These are phyloP conservation scores for Alentia gelatinosa DNA, from an alignment of 2,888 invertebrate genomes.

Conservation along the genomic window DNA sequence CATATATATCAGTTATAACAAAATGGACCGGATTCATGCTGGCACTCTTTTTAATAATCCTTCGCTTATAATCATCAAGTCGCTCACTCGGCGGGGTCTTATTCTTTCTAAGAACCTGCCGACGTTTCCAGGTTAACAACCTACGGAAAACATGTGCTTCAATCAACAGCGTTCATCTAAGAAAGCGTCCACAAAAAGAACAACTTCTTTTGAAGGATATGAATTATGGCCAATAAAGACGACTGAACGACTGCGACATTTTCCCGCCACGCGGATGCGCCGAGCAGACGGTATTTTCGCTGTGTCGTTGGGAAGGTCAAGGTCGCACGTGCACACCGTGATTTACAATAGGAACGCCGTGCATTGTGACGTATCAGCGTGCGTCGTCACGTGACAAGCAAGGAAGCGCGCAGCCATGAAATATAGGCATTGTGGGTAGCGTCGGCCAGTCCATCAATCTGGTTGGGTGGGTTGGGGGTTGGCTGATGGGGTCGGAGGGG, in stretches of 20 bases:
- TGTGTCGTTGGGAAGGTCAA: background rate
- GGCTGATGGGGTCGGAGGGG: background rate
- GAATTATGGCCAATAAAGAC: background rate
- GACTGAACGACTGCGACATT: background rate
- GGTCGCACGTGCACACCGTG: background rate
- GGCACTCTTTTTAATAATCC: no score
- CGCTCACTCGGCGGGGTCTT: no score
- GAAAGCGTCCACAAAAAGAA: no score
- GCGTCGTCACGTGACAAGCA: constrained; percentile 26
- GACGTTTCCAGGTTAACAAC: no score
- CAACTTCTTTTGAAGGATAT: background rate
- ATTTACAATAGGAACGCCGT: constrained; percentile 22
- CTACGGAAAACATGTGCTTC: no score
- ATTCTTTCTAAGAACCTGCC: no score
- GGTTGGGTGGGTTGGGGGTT: background rate
- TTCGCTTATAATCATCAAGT: no score
- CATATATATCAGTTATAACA: no score
- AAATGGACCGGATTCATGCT: no score
- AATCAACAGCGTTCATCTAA: no score
- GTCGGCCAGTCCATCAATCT: constrained; percentile 10
- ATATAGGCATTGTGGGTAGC: constrained; percentile 34
- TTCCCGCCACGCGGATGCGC: background rate
- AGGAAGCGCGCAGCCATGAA: background rate
- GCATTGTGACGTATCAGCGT: constrained; percentile 48
- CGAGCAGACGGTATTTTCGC: background rate